Conservation (phyloP, 2,888 invertebrate species). For the Heliothis peltigera region DNA sequence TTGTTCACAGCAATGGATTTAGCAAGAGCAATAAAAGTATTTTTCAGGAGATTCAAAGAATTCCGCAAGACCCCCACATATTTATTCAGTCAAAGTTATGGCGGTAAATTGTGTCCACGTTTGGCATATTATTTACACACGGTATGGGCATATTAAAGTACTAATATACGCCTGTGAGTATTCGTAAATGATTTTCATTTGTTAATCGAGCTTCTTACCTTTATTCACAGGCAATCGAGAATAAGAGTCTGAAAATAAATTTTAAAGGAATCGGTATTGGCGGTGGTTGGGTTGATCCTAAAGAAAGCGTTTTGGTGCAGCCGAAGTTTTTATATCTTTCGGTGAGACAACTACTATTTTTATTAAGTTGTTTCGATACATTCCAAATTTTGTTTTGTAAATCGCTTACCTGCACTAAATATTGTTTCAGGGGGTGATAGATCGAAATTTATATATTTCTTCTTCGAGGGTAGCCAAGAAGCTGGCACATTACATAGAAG, state of each 20-base stretch:
- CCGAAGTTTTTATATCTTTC: slow-evolving; percentile 78
- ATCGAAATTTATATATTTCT: slow-evolving; percentile 71
- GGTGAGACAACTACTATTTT: slow-evolving; percentile 65
- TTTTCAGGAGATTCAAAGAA: slow-evolving; percentile 92
- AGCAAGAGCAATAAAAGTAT: slow-evolving; percentile 91
- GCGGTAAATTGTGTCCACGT: slow-evolving; percentile 95
- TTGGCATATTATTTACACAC: slow-evolving; percentile 79
- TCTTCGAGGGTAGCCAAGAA: slow-evolving; percentile 68
- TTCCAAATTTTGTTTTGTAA: too few species aligned
- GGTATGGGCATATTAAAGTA: slow-evolving; percentile 65
- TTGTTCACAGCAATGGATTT: slow-evolving; percentile 92
- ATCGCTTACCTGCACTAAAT: not conserved
- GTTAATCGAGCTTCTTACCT: not conserved
- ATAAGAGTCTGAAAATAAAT: slow-evolving; percentile 81
- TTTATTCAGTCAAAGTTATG: slow-evolving; percentile 96
- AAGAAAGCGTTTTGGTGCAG: slow-evolving; percentile 77
- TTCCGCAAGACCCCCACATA: slow-evolving; percentile 94
- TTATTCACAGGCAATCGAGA: slow-evolving; percentile 78
- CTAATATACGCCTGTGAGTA: not conserved
- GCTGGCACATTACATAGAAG: slow-evolving; percentile 71
- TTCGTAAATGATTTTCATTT: not conserved
- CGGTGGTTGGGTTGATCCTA: slow-evolving; percentile 85
- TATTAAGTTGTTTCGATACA: not conserved
- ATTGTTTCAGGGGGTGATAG: slow-evolving; percentile 78
- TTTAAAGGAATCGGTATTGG: slow-evolving; percentile 85